These are phyloP conservation scores for Oenanthe melanoleuca DNA, from an alignment of 2,113 vertebrate genomes.

Conservation along the genomic window DNA sequence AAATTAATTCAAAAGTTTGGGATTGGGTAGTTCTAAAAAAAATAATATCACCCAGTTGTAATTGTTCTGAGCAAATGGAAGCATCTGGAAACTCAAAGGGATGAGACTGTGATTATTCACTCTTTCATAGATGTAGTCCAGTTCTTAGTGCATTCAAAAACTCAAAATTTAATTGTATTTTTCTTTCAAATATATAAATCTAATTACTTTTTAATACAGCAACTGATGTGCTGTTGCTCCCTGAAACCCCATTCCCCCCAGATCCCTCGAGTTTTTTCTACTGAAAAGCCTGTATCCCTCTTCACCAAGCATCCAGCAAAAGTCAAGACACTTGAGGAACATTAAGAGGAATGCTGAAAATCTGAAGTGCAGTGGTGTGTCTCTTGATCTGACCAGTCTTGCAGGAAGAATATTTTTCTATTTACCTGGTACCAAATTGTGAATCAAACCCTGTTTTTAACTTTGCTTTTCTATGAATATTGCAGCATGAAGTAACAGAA, in stretches of 20 bases:
- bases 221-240: neutral
- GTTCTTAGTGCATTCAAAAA: neutral
- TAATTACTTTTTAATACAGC: neutral
- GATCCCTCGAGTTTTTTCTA: neutral
- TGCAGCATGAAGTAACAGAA: neutral
- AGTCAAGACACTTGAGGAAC: neutral
- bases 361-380: neutral
- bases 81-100: neutral
- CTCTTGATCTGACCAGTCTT: neutral
- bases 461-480: neutral
- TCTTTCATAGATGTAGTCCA: neutral
- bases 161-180: neutral
- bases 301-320: neutral
- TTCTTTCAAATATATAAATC: neutral
- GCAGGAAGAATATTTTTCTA: neutral
- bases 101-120: neutral
- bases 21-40: neutral
- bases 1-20: neutral
- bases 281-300: neutral
- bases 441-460: neutral
- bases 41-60: neutral
- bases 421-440: neutral
- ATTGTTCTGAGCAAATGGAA: neutral
- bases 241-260: fast-evolving
- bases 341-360: neutral